Percentiles rank a stretch among this genome's conserved stretches.
Conservation (phyloP, 35 echinoderm and acorn worm species). For the Ptychodera flava region DNA sequence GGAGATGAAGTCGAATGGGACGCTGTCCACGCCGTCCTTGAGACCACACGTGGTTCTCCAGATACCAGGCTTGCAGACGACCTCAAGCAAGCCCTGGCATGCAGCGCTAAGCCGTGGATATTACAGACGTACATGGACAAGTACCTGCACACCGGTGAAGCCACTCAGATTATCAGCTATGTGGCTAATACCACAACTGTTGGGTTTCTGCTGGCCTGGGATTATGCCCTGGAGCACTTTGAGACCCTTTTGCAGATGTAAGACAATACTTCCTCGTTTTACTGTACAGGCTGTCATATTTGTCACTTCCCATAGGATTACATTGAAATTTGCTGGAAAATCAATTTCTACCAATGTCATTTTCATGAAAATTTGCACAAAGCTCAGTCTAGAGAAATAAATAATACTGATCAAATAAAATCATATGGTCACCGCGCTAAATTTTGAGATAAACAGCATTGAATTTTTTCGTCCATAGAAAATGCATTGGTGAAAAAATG, state of each 20-base stretch:
- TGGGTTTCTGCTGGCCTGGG: neutral
- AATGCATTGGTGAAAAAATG: too few species aligned
- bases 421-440: too few species aligned
- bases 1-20: neutral
- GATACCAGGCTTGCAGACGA: neutral
- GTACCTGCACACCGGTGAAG: neutral
- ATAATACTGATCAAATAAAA: too few species aligned
- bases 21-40: neutral
- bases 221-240: neutral
- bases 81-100: neutral
- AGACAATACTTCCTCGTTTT: too few species aligned
- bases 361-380: too few species aligned
- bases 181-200: neutral
- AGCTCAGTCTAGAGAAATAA: too few species aligned
- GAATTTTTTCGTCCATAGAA: too few species aligned
- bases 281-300: too few species aligned
- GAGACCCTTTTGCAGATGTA: neutral
- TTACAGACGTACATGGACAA: neutral
- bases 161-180: neutral
- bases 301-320: too few species aligned
- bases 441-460: too few species aligned
- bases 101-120: neutral
- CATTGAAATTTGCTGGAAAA: too few species aligned
- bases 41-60: neutral
- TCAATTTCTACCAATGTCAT: too few species aligned